Evolutionary conservation across 2,888 invertebrate genomes (phyloP), one percentile per base, ranked within the genome.

Genomic region (Alcis repandata): DNA sequence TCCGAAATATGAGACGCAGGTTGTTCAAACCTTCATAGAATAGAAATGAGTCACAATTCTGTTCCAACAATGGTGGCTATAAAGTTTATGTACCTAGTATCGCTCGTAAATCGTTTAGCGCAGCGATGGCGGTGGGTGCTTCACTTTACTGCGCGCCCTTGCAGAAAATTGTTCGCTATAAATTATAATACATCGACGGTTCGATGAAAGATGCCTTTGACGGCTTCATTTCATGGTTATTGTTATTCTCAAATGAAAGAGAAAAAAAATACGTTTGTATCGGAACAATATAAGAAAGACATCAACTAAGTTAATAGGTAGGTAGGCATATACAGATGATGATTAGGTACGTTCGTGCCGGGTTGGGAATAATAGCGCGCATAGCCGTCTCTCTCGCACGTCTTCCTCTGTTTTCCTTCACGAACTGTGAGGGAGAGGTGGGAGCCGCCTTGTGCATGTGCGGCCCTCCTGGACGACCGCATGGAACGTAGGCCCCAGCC

Each of bases 11-110:
- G 27, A 11, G 20, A n/a, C 45, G 20, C 10, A 43, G 17, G 17
- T 11, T 43, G 2, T 11, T 20, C 11, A 20, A 27, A 2, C 20
- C 19, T 19, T 43, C 8, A 19, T 17, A 19, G 41, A 43, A 43
- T 13, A 20, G 46, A 48, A 48, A 45, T 22, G 17, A 17, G 54
- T 53, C 17, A 74, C 74, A 84, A 86, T 79, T n/a, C 19, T 32
- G 48, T 32, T 43, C 17, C 32, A 63, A 70, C 67, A 70, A 65
- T 64, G 60, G 58, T 49, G 58, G 22, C 59, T 59, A 60, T 69
- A 69, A 69, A 71, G 58, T 68, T 71, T 70, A 68, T 58, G 58
- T 45, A n/a, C n/a, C n/a, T 32, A 59, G 58, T 67, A 67, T 63
- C 51, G 63, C 61, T 69, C 68, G 64, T 72, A 70, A 68, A 70